A percentile compares a stretch with the other conserved stretches of the same genome.
Conservation (phyloP, 92 coral and sea anemone species). For the Paragorgia papillata region DNA sequence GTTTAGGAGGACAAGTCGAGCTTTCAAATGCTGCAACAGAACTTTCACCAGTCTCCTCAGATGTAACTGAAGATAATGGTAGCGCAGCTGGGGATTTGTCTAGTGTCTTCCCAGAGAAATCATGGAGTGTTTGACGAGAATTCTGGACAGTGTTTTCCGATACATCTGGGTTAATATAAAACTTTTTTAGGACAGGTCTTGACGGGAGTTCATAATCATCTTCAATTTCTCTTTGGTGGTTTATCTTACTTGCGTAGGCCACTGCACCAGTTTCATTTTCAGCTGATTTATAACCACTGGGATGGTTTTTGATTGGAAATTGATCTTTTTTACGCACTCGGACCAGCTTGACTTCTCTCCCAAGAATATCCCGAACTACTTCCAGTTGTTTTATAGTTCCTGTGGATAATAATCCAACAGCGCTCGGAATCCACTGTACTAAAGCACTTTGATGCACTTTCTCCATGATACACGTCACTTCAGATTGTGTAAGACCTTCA, state of each 20-base stretch:
- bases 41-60: too few relatives aligned
- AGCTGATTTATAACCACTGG: not conserved
- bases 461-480: not conserved
- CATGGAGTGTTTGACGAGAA: too few relatives aligned
- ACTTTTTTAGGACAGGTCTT: not conserved
- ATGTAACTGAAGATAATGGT: too few relatives aligned
- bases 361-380: not conserved
- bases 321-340: not conserved
- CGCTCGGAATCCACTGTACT: not conserved
- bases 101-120: too few relatives aligned
- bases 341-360: not conserved
- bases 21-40: too few relatives aligned
- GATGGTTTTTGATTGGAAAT: not conserved
- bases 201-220: too few relatives aligned
- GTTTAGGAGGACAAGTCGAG: too few relatives aligned
- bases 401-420: not conserved
- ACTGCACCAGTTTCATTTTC: not conserved
- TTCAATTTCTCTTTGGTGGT: too few relatives aligned
- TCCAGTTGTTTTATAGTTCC: not conserved
- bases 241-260: too few relatives aligned
- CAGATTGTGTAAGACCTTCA: not conserved
- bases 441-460: not conserved
- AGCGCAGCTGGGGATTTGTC: too few relatives aligned
- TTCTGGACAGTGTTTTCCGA: not conserved
- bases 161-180: not conserved